Evolutionary conservation across 2,888 invertebrate species (phyloP), one percentile per base, ranked within the genome.

Genomic region (Leptinotarsa juncta): DNA sequence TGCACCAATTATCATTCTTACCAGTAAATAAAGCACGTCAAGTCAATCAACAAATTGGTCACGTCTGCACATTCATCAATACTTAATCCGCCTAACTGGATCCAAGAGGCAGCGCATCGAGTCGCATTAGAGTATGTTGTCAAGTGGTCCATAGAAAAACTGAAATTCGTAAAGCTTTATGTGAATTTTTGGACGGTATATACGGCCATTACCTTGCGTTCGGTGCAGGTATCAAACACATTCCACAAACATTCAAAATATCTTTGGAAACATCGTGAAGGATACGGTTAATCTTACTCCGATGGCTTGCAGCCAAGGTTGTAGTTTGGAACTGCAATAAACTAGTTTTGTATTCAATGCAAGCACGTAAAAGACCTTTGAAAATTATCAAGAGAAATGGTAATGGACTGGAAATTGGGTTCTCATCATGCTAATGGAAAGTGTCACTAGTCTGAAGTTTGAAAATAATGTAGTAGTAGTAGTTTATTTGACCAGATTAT

Each of bases 31-130:
- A 85, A 87, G 81, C 88, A 88, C 32, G 86, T 86, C 53, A 88
- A 83, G 81, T 88, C 88, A 55, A 87, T 86, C 62, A 88, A 78
- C 67, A 87, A 81, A 78, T 85, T 84, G 74, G 85, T 84, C 51
- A 88, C 82, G 49, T 82, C 80, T 23, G 84, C 82, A 78, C 88
- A 88, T 69, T 86, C 85, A 49, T 86, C 86, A 20, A 88, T 87
- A 71, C 85, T 85, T 67, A 88, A 81, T 50, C 87, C 86, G n/a
- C 89, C 91, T 82, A 91, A 87, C 78, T 92, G 91, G 49, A 93
- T 90, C 94, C 94, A 94, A 67, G 90, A 89, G 53, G 88, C 88
- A 15, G 90, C 89, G 83, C 91, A 91, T 81, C 90, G 89, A 3
- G 90, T 89, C 3, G 91, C 90, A 77, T 91, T 89, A 51, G 88